Conservation (phyloP, 2,113 vertebrate species). For the Neogobius melanostomus region DNA sequence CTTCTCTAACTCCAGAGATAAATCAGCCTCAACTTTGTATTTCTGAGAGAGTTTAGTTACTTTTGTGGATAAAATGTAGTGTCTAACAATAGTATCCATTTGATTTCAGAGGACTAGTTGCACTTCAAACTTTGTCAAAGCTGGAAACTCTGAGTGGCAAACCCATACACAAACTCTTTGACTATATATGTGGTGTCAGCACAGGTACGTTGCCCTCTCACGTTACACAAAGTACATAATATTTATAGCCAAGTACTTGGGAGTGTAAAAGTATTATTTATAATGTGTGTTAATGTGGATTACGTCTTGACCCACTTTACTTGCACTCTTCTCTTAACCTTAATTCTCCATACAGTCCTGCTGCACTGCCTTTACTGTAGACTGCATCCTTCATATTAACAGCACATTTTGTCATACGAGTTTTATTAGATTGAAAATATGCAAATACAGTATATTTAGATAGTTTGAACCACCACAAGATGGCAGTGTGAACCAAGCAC, state of each 20-base stretch:
- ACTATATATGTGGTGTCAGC: slow-evolving; percentile 98
- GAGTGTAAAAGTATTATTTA: slow-evolving; percentile 8
- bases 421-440: too few relatives aligned
- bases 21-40: not conserved
- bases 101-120: slow-evolving; percentile 87
- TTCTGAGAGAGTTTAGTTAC: too few relatives aligned
- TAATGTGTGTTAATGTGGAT: slow-evolving; percentile 15
- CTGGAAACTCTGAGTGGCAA: slow-evolving; percentile 92
- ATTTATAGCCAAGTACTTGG: too few relatives aligned
- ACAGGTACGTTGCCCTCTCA: slow-evolving; percentile 82
- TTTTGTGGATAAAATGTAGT: not conserved
- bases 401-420: too few relatives aligned
- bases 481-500: slow-evolving; percentile 37
- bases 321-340: slow-evolving; percentile 27
- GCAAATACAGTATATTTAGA: not conserved
- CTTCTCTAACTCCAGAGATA: slow-evolving; percentile 10
- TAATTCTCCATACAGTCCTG: not conserved
- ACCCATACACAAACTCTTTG: slow-evolving; percentile 92
- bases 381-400: not conserved
- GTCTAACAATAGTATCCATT: not conserved
- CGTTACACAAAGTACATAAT: slow-evolving; percentile 1
- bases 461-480: slow-evolving; percentile 40
- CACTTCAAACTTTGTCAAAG: slow-evolving; percentile 90
- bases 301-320: slow-evolving; percentile 15
- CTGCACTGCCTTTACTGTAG: not conserved